phyloP scores from a whole-genome alignment of 1,140 invertebrate genomes.

The Drosophila chauvacae region DNA sequence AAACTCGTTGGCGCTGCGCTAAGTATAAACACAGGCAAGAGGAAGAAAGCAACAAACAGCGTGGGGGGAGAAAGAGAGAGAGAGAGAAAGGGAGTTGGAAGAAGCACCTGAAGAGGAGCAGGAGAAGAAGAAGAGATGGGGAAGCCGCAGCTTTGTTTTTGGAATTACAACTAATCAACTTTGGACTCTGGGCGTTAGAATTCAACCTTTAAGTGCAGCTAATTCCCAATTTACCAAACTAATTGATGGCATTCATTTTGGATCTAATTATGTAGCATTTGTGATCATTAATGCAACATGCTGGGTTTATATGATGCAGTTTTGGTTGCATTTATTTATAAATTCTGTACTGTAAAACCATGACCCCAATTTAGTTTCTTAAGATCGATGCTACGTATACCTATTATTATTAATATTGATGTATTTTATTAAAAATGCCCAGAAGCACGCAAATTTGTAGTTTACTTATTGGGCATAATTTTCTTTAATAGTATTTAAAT shows the following conservation, averaged over 20 bases:
- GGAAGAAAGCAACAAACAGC: conserved; percentile 55
- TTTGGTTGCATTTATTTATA: background rate
- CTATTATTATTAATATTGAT: background rate
- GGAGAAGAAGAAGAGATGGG: conserved; percentile 4
- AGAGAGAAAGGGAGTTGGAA: conserved; percentile 8
- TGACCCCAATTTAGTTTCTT: background rate
- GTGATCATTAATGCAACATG: background rate
- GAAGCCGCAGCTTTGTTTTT: conserved; percentile 11
- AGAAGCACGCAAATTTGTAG: background rate
- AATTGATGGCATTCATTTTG: conserved; percentile 14
- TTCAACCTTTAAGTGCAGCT: conserved; percentile 22
- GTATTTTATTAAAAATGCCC: background rate
- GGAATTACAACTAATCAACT: conserved; percentile 20
- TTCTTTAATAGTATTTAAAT: too few species aligned
- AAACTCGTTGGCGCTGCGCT: conserved; percentile 47
- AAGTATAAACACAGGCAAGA: conserved; percentile 38
- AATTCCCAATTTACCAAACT: conserved; percentile 11
- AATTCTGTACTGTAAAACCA: background rate
- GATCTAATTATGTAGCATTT: background rate
- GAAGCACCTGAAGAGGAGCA: background rate
- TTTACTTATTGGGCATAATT: background rate
- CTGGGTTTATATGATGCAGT: background rate
- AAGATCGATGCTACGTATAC: background rate
- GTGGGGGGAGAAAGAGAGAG: conserved; percentile 44
- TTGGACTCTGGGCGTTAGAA: conserved; percentile 24